Conservation (phyloP, 1,140 invertebrate genomes). For the Listronotus oregonensis region DNA sequence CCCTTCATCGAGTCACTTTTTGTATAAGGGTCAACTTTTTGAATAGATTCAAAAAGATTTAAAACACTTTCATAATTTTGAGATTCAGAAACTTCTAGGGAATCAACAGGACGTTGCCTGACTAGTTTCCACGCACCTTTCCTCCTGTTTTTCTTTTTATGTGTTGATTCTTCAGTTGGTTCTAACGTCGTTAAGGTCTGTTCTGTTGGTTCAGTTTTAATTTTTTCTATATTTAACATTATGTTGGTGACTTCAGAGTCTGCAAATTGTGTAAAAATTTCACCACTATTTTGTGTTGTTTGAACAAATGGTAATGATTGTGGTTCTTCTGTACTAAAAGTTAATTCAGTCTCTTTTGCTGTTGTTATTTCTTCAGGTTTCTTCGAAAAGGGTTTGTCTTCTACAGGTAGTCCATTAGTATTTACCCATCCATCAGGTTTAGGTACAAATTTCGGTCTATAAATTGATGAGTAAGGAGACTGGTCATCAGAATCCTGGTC, state of each 20-base stretch:
- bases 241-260: conserved; percentile 22
- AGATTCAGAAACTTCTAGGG: conserved; percentile 71
- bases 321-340: conserved; percentile 21
- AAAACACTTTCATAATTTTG: conserved; percentile 57
- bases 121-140: conserved; percentile 70
- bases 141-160: conserved; percentile 55
- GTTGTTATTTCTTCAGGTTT: conserved; percentile 18
- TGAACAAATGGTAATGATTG: conserved; percentile 18
- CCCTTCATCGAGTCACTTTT: not conserved
- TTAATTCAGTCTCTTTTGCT: conserved; percentile 20
- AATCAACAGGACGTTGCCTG: conserved; percentile 64
- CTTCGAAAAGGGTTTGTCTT: not conserved
- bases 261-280: conserved; percentile 7
- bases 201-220: conserved; percentile 19
- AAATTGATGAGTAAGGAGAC: conserved; percentile 45
- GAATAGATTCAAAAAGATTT: conserved; percentile 39
- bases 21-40: conserved; percentile 26
- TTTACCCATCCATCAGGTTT: conserved; percentile 21
- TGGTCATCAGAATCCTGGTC: conserved; percentile 47
- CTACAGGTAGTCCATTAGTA: conserved; percentile 7
- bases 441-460: conserved; percentile 40
- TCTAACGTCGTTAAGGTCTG: conserved; percentile 1
- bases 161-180: conserved; percentile 22
- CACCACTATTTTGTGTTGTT: conserved; percentile 19
- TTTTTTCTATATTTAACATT: conserved; percentile 14